These are phyloP conservation scores for Branchellion lobata DNA, from an alignment of 2,888 invertebrate genomes.

Conservation along the genomic window DNA sequence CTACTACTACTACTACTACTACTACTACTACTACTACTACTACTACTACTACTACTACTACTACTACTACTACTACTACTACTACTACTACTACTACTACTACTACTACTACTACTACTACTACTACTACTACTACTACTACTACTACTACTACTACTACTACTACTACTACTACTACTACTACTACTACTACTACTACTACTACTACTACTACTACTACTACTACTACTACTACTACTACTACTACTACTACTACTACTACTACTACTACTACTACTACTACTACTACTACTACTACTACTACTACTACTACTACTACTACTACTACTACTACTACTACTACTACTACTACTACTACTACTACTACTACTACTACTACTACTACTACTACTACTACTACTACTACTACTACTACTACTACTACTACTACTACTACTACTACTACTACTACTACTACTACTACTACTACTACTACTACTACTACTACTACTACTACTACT, in stretches of 20 bases:
- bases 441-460: slow-evolving; percentile 35
- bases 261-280: slow-evolving; percentile 22
- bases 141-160: slow-evolving; percentile 22
- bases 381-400: slow-evolving; percentile 22
- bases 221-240: slow-evolving; percentile 21
- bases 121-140: slow-evolving; percentile 22
- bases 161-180: slow-evolving; percentile 21
- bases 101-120: slow-evolving; percentile 21
- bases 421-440: slow-evolving; percentile 33
- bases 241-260: slow-evolving; percentile 22
- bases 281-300: slow-evolving; percentile 13
- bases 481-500: slow-evolving; percentile 35
- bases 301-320: slow-evolving; percentile 23
- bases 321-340: slow-evolving; percentile 22
- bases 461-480: slow-evolving; percentile 35
- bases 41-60: slow-evolving; percentile 21
- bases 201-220: slow-evolving; percentile 22
- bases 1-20: slow-evolving; percentile 14
- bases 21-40: slow-evolving; percentile 41
- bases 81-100: slow-evolving; percentile 22
- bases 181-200: slow-evolving; percentile 22
- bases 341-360: slow-evolving; percentile 21
- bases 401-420: slow-evolving; percentile 21
- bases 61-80: slow-evolving; percentile 22
- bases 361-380: slow-evolving; percentile 19